Conservation (phyloP, 2,888 invertebrate species). For the Stratiomys singularior region DNA sequence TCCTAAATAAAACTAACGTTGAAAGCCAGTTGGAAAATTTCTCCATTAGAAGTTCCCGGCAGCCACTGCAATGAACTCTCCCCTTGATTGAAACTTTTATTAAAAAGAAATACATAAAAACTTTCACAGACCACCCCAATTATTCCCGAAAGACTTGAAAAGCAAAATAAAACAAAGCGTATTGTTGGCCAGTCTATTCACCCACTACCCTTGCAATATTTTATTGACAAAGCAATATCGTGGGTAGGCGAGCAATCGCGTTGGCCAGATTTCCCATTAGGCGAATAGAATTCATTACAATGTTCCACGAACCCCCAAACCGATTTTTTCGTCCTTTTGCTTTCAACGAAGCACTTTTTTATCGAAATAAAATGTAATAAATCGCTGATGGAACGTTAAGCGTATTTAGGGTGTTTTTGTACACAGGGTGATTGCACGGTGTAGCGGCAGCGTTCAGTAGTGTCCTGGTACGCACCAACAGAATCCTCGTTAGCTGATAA, state of each 20-base stretch:
- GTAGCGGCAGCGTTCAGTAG: not conserved
- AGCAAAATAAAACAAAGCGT: conserved; percentile 16
- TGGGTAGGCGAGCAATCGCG: conserved; percentile 20
- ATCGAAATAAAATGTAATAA: conserved; percentile 25
- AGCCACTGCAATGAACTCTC: no score
- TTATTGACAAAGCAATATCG: conserved; percentile 32
- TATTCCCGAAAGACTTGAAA: conserved; percentile 7
- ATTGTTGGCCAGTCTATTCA: conserved; percentile 1
- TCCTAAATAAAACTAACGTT: no score
- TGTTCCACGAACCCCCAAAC: conserved; percentile 1
- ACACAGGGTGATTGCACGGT: conserved; percentile 11
- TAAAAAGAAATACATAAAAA: no score
- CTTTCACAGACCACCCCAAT: not conserved
- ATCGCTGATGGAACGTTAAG: conserved; percentile 38
- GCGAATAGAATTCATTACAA: conserved; percentile 43
- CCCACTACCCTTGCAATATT: conserved; percentile 20
- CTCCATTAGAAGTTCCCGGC: no score
- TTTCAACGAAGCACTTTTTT: conserved; percentile 31
- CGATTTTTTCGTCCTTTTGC: no score
- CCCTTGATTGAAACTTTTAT: no score
- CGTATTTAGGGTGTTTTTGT: conserved; percentile 33
- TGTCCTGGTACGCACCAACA: conserved; percentile 29
- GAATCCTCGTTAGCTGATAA: conserved; percentile 29
- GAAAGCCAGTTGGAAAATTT: no score
- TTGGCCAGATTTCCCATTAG: conserved; percentile 34